Evolutionary conservation across 2,113 vertebrate species (phyloP), one percentile per base, ranked within the genome.

Genomic region (Xiphophorus maculatus): DNA sequence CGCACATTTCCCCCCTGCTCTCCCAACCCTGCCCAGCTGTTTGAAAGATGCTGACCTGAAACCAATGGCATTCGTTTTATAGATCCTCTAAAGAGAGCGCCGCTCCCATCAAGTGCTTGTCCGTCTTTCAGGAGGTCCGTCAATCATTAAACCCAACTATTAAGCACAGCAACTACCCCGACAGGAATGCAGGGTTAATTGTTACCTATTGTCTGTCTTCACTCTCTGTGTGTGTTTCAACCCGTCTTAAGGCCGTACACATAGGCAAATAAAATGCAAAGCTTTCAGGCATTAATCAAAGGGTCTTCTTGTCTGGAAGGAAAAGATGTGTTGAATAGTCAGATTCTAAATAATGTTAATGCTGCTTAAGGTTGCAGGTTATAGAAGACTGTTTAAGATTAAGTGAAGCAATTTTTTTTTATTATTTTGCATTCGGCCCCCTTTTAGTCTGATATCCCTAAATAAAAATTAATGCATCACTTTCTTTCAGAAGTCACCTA

Each of bases 81-180:
- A 88, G 86, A 71, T 73, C 73, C 77, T 83, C 70, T 87, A 74
- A 58, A 86, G 87, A 80, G 80, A 82, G 76, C 74, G 19, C 75
- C 80, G 28, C 73, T 37, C 35, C 84, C 84, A 73, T 87, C 69
- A 60, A 76, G 73, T 37, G 14, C 77, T 40, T 73, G 77, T 32
- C 83, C 80, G 81, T 84, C 77, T 79, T 82, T 76, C 29, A 71
- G 73, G 78, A 84, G 91, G 89, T 87, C 87, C 82, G 90, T 89
- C 85, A 91, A 90, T 92, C 89, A 94, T 93, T 92, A 93, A 88
- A 92, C 87, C 86, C 63, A 65, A 82, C 84, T 84, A 89, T 91
- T 81, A 89, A 80, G 82, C 83, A 66, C 74, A 73, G 79, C 87
- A 85, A 89, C 87, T 80, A 77, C 78, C 87, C 84, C 81, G 73